Conservation (phyloP, 1,140 invertebrate genomes). For the Octopus sinensis region DNA sequence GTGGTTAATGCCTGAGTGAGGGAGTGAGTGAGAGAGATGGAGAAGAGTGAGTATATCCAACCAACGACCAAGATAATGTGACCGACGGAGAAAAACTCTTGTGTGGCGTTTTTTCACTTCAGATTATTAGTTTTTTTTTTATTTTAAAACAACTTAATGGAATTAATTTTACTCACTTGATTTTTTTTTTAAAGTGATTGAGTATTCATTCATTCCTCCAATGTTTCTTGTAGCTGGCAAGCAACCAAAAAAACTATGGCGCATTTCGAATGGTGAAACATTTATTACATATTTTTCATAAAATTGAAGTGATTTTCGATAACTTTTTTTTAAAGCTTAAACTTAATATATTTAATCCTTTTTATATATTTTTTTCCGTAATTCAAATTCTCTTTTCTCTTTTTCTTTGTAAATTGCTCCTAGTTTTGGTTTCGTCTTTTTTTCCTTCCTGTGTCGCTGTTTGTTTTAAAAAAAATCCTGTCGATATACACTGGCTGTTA, state of each 20-base stretch:
- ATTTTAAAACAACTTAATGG: not conserved
- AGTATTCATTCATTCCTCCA: not conserved
- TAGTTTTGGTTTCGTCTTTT: not conserved
- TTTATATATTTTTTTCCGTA: not conserved
- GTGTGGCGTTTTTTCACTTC: not conserved
- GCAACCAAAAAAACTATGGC: not conserved
- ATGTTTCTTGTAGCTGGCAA: not conserved
- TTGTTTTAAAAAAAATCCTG: not conserved
- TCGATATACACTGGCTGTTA: not conserved
- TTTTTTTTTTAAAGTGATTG: not conserved
- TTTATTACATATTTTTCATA: not conserved
- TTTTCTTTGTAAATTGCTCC: not conserved
- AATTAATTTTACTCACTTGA: not conserved
- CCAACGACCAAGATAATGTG: not conserved
- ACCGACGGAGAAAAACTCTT: not conserved
- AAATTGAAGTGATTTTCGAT: not conserved
- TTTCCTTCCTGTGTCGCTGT: not conserved
- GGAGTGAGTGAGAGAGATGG: not conserved
- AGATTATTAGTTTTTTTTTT: not conserved
- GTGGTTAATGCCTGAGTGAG: conserved; percentile 6
- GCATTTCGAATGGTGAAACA: not conserved
- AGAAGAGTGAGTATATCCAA: not conserved
- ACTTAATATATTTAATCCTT: not conserved
- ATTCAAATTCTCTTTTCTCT: not conserved
- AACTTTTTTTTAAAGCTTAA: not conserved